Conservation (phyloP, 2,888 invertebrate species). For the Agrochola macilenta region DNA sequence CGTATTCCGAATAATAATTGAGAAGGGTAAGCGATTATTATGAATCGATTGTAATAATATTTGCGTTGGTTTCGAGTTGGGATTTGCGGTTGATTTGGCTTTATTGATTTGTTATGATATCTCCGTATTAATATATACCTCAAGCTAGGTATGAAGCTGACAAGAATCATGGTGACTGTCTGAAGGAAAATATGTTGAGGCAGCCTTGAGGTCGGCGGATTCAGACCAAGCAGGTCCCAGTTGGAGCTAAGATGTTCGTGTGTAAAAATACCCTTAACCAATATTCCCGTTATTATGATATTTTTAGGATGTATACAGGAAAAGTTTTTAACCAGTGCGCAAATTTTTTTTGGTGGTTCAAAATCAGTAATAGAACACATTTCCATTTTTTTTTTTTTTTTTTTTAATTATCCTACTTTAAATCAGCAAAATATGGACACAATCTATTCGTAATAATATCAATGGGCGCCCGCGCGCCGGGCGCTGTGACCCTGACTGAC, state of each 20-base stretch:
- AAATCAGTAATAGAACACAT: too few relatives aligned
- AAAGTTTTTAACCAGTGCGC: too few relatives aligned
- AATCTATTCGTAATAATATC: too few relatives aligned
- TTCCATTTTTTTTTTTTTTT: too few relatives aligned
- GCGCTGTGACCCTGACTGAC: too few relatives aligned
- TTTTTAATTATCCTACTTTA: too few relatives aligned
- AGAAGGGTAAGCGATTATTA: slow-evolving; percentile 56
- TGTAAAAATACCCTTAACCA: neutral
- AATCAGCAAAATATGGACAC: too few relatives aligned
- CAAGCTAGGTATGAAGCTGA: neutral
- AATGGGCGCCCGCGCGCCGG: too few relatives aligned
- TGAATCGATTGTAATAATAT: slow-evolving; percentile 58
- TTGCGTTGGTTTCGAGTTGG: slow-evolving; percentile 38
- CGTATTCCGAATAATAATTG: slow-evolving; percentile 63
- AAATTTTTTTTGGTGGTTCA: too few relatives aligned
- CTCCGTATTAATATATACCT: neutral
- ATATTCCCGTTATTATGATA: neutral
- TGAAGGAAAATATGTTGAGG: neutral
- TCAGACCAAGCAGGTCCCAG: neutral
- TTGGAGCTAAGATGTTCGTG: neutral
- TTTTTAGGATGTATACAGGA: too few relatives aligned
- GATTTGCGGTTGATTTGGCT: slow-evolving; percentile 41
- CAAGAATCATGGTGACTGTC: neutral
- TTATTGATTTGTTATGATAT: slow-evolving; percentile 25
- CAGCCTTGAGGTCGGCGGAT: neutral